Base-by-base conservation (phyloP, 2,888 invertebrate genomes). In the Congeria kusceri region DNA sequence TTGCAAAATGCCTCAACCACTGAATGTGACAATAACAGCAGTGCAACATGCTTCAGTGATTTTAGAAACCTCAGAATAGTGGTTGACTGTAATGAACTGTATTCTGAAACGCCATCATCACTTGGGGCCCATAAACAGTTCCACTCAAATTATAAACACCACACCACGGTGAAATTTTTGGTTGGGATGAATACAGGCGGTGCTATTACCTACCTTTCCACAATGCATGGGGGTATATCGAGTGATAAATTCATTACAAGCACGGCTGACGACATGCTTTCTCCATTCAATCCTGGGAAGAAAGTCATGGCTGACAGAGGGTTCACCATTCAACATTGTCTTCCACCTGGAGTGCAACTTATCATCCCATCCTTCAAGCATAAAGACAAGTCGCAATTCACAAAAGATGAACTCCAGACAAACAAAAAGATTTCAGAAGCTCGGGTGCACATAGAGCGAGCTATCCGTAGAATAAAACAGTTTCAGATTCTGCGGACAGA, bases 161-260 rank as follows among this genome's bases (percentile, higher is more conserved):
- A 71, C 20, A 64, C 67, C n/a, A 82, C 78, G 5, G 70, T 76
- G n/a, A 82, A 78, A 44, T 72, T 63, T 25, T 49, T 76, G 5
- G 76, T 79, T n/a, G 79, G 78, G 3, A 71, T 79, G 62, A 72
- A 79, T 27, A 62, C 83, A 18, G 70, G 72, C 67, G 83, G 76
- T 27, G 72, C 76, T 18, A 68, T 83, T n/a, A 65, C 70, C 23
- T 83, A 68, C 47, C 65, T 83, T 15, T 79, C 83, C 13, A 47
- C 65, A 47, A 72, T 79, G 69, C 75, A 58, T 61, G 81, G 81
- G 44, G 73, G 79, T 28, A 46, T 71, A 46, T 59, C 73, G 1
- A 68, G 69, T 28, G 78, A 79, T 58, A 82, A 77, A 62, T 71
- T 65, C 25, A 77, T 80, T 28, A 69, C 68, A 9, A 59, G 68